Evolutionary conservation across 2,797 vertebrate species (phyloP).

Genomic region (Pseudopleuronectes americanus): DNA sequence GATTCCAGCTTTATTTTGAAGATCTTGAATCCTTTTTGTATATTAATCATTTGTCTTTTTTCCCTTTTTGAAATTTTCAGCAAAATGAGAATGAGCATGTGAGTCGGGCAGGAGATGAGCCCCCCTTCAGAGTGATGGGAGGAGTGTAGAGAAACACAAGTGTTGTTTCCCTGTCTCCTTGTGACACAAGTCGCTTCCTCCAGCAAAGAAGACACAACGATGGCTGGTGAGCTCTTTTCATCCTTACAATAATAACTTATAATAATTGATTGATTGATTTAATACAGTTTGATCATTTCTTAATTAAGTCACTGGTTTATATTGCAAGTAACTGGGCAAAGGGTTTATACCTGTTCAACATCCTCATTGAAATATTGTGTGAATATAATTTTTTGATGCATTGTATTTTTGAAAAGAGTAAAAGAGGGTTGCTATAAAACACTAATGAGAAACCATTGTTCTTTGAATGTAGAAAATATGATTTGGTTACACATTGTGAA

Average conservation of each 20-base stretch:
- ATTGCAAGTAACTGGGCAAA: too few relatives aligned
- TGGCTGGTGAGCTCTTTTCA: slow-evolving; percentile 65
- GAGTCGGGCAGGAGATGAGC: slow-evolving; percentile 3
- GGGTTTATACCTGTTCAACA: neutral
- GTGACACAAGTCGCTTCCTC: slow-evolving; percentile 7
- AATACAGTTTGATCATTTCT: neutral
- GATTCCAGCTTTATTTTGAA: too few relatives aligned
- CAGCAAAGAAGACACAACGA: slow-evolving; percentile 36
- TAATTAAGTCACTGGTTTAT: neutral
- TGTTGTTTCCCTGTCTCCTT: slow-evolving; percentile 3
- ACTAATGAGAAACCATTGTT: too few relatives aligned
- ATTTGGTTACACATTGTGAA: too few relatives aligned
- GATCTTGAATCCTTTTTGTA: too few relatives aligned
- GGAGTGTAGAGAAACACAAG: slow-evolving; percentile 25
- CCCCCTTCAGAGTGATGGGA: slow-evolving; percentile 25
- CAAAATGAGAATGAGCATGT: slow-evolving; percentile 4
- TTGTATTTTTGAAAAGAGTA: neutral
- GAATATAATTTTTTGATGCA: neutral
- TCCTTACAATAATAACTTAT: neutral
- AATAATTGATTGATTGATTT: neutral
- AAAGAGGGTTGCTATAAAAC: too few relatives aligned
- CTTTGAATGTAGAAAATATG: too few relatives aligned
- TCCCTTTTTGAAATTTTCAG: neutral
- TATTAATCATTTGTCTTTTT: neutral
- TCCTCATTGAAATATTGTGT: neutral